These are phyloP conservation scores for Ctenosaura bakeri DNA, from an alignment of 2,797 vertebrate species.

Conservation along the genomic window DNA sequence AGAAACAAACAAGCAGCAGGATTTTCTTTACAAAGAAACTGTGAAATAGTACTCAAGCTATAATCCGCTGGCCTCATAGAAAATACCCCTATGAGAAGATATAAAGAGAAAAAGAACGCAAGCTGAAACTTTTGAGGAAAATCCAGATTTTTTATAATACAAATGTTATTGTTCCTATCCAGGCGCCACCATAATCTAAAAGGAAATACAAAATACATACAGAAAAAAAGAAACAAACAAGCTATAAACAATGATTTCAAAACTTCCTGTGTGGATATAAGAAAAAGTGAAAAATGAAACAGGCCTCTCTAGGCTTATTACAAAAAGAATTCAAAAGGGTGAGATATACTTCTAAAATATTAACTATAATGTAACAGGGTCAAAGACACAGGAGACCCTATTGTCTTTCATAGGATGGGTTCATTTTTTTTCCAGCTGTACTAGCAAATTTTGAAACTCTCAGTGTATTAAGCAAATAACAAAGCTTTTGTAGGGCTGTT, in stretches of 20 bases:
- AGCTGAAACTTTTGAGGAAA: background rate
- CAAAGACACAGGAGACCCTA: background rate
- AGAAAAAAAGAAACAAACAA: background rate
- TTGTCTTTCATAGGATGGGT: background rate
- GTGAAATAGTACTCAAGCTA: constrained; percentile 22
- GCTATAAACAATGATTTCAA: background rate
- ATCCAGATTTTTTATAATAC: background rate
- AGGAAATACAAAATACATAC: background rate
- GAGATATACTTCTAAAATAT: background rate
- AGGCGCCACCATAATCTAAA: constrained; percentile 3
- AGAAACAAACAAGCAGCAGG: background rate
- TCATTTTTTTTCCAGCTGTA: background rate
- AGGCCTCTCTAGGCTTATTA: background rate
- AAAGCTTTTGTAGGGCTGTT: background rate
- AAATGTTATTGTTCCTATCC: background rate
- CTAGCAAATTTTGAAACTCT: background rate
- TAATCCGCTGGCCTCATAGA: constrained; percentile 9
- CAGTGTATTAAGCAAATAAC: background rate
- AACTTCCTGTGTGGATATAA: background rate
- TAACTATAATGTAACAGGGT: background rate
- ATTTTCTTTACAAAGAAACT: constrained; percentile 35
- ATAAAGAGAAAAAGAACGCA: background rate
- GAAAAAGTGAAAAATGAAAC: background rate
- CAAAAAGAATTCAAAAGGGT: background rate
- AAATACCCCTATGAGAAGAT: background rate